Base-by-base conservation (phyloP, 1,140 invertebrate genomes). In the Araneus ventricosus region DNA sequence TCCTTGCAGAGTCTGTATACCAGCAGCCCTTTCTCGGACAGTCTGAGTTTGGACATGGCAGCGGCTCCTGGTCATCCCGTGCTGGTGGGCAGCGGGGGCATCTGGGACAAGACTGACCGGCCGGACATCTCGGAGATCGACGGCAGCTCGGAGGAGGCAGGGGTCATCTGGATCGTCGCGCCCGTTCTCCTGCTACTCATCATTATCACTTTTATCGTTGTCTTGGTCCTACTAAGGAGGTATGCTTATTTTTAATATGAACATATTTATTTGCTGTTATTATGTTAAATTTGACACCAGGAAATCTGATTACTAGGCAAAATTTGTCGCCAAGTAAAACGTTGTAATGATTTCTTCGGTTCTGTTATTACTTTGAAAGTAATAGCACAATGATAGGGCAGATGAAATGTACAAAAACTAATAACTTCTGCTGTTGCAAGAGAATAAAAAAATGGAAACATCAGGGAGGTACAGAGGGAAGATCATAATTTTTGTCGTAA, bases 1-100 rank as follows among this genome's bases (percentile, higher is more conserved):
- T 93, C 93, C 79, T 95, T 95, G 67, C 95, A 96, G 96, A 98
- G 98, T 96, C 95, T 99, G 24, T 99, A 98, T 95, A 99, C 98
- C 0, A 99, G 98, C 75, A 99, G 98, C 95, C 98, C 98, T 24
- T 99, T 98, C 95, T 99, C 98, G 0, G 98, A 98, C 95, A 97
- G 97, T 94, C 96, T 98, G 57, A 97, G 98, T 10, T 95, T 98
- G 94, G 98, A 98, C 95, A 94, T 88, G 92, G 94, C 90, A 89
- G 94, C 94, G 75, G 86, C 92, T 85, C 67, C 84, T 20, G 85
- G 88, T 4, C 91, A 93, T n/a, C 94, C 90, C 4, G 94, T 90
- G 17, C 34, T 92, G 41, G 80, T 80, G 24, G 93, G 88, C n/a
- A 84, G 88, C 10, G 86, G 86, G 20, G 94, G 91, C 20, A 79